These are phyloP conservation scores for Pseudomugil gertrudae DNA, from an alignment of 2,797 vertebrate species.

Conservation along the genomic window DNA sequence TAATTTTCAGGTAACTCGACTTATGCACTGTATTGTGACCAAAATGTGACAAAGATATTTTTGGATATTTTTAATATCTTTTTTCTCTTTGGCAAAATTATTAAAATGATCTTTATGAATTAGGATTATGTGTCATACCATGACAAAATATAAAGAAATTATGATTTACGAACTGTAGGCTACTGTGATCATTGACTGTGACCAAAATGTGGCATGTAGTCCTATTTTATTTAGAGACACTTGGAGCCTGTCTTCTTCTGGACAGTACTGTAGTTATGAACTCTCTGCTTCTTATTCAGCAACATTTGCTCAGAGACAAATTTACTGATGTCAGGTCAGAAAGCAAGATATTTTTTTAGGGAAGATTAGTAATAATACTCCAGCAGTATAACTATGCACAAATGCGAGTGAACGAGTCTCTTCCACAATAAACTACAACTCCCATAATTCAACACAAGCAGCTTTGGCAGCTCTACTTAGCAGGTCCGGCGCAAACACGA, in stretches of 20 bases:
- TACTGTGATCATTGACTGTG: too few relatives aligned
- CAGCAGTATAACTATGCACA: neutral
- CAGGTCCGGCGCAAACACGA: slow-evolving; percentile 29
- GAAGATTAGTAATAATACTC: neutral
- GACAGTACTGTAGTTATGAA: neutral
- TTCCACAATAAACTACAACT: slow-evolving; percentile 62
- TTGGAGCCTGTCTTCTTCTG: too few relatives aligned
- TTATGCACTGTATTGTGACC: too few relatives aligned
- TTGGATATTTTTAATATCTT: too few relatives aligned
- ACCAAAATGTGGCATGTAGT: too few relatives aligned
- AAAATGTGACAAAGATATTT: too few relatives aligned
- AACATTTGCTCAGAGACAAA: neutral
- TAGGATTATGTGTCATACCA: neutral
- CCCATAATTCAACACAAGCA: slow-evolving; percentile 57
- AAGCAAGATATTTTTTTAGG: neutral
- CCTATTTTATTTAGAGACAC: too few relatives aligned
- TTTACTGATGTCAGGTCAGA: neutral
- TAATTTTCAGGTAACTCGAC: too few relatives aligned
- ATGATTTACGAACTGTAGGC: too few relatives aligned
- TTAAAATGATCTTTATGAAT: neutral
- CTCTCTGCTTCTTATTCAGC: neutral
- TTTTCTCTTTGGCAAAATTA: neutral
- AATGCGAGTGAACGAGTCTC: neutral
- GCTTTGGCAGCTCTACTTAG: slow-evolving; percentile 35
- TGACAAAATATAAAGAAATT: too few relatives aligned